Evolutionary conservation across 2,113 vertebrate species (phyloP), one percentile per base, ranked within the genome.

Genomic region (Carettochelys insculpta): DNA sequence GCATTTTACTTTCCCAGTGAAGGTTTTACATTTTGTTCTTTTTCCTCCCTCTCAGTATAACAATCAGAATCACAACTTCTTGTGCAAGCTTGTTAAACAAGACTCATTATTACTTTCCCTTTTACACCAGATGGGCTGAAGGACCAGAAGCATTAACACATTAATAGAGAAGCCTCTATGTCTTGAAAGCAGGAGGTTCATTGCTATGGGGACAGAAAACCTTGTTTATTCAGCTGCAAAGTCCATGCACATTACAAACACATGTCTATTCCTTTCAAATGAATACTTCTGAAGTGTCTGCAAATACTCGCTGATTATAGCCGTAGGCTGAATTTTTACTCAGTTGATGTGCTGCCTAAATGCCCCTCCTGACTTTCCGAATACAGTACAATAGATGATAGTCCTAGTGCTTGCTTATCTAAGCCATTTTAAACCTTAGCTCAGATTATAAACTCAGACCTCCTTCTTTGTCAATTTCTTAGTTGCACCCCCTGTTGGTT

Each of bases 271-370:
- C 27, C 25, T 84, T 82, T 88, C 58, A 50, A 89, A 50, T 6
- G 77, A 14, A 11, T 45, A 86, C 83, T 78, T 5, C 8, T 65
- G 38, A 1, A 0, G 0, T 13, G 5, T 48, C 56, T 85, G 11
- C 8, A 80, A 3, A 31, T 17, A 77, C 11, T 47, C 25, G 9
- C 12, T 25, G 50, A 11, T 6, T 73, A 90, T 85, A 85, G 2
- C 2, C 75, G 34, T 17, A 51, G 56, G 54, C 54, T 58, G 54
- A 38, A 78, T 73, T 24, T 45, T 34, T 45, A 47, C 3, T 52
- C 38, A 73, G 45, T 24, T 85, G 31, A 47, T 1, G 81, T 0
- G 0, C 4, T 51, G 56, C 5, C 25, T 43, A 73, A 76, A 75
- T 6, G 10, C 14, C n/a, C 13, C 54, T 88, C 27, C 41, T 77